Evolutionary conservation across 2,888 invertebrate species (phyloP).

Genomic region (Acleris sparsana): DNA sequence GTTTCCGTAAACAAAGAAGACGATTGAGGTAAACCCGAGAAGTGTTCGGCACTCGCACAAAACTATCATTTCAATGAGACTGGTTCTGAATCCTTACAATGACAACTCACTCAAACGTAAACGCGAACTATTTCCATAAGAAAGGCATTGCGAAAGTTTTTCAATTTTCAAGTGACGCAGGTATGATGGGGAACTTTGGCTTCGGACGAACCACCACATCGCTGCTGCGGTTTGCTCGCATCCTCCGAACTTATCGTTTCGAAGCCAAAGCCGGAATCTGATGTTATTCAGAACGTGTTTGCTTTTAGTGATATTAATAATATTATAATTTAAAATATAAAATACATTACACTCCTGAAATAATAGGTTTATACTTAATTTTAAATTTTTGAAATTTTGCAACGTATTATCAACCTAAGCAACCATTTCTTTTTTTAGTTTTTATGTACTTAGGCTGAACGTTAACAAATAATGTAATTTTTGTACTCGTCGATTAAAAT

Average conservation of each 20-base stretch:
- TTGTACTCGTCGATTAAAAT: no score
- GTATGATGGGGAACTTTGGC: constrained; percentile 80
- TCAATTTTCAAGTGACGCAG: constrained; percentile 83
- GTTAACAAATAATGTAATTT: no score
- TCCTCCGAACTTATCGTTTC: constrained; percentile 27
- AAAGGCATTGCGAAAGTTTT: constrained; percentile 82
- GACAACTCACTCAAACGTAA: constrained; percentile 81
- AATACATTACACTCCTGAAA: background rate
- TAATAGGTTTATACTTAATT: no score
- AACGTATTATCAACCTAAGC: no score
- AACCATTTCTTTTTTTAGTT: no score
- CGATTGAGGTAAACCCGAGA: constrained; percentile 8
- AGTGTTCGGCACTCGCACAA: constrained; percentile 34
- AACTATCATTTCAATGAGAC: constrained; percentile 66
- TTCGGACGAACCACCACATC: constrained; percentile 58
- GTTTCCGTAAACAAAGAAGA: constrained; percentile 4
- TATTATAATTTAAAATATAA: background rate
- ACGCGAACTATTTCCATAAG: constrained; percentile 81
- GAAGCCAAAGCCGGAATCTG: constrained; percentile 9
- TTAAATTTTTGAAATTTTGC: no score
- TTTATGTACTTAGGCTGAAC: no score
- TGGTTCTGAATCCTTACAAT: constrained; percentile 75
- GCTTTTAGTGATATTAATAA: background rate
- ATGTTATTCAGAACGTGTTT: background rate
- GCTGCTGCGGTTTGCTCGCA: constrained; percentile 35